These are phyloP conservation scores for Sylvia atricapilla DNA, from an alignment of 2,113 vertebrate species.

Conservation along the genomic window DNA sequence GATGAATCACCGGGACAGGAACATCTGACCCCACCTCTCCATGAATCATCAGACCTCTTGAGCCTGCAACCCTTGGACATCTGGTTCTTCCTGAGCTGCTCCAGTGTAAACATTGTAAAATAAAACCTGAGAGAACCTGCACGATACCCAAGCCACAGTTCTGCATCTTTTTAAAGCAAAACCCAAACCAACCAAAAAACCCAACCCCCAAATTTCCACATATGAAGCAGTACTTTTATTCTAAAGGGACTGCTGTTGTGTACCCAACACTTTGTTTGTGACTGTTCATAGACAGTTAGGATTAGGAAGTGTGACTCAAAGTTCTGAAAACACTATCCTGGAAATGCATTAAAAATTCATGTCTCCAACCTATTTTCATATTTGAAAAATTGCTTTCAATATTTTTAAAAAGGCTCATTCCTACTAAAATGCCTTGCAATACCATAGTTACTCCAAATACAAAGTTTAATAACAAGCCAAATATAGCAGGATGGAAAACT, in stretches of 20 bases:
- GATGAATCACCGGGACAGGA: constrained; percentile 31
- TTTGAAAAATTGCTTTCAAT: neutral
- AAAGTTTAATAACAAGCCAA: neutral
- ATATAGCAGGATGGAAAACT: neutral
- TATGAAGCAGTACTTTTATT: neutral
- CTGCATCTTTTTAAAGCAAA: neutral
- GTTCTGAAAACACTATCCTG: neutral
- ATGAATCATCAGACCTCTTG: constrained; percentile 28
- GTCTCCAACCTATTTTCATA: neutral
- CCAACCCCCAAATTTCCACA: neutral
- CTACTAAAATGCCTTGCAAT: neutral
- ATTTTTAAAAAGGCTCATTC: neutral
- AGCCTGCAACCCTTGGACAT: constrained; percentile 1
- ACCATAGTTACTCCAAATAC: neutral
- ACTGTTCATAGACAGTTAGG: neutral
- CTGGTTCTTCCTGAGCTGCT: neutral
- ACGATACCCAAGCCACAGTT: neutral
- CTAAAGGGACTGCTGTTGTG: neutral
- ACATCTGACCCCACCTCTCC: neutral
- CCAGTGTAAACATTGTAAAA: neutral
- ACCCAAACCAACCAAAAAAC: neutral
- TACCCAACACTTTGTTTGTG: neutral
- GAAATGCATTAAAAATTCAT: neutral
- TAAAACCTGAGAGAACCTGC: neutral
- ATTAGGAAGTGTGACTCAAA: neutral